phyloP scores from a whole-genome alignment of 2,888 invertebrate species.

The Nymphalis urticae region DNA sequence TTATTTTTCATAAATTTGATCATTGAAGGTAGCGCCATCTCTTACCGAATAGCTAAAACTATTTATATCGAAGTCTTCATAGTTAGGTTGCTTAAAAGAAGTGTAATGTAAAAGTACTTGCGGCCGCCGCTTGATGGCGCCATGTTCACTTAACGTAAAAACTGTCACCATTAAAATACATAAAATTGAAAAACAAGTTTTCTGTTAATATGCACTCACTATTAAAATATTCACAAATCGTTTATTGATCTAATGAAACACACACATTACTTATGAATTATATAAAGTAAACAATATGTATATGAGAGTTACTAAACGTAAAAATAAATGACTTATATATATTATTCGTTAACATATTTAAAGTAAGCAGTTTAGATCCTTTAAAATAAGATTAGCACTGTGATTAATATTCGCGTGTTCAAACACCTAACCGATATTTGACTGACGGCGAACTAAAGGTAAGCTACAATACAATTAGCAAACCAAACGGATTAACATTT shows the following conservation, averaged over 20 bases:
- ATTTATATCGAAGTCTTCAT: conserved; percentile 45
- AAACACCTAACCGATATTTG: conserved; percentile 53
- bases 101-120: conserved; percentile 73
- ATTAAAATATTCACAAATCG: conserved; percentile 10
- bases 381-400: conserved; percentile 7
- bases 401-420: conserved; percentile 27
- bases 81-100: conserved; percentile 57
- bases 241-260: conserved; percentile 14
- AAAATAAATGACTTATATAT: not conserved
- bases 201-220: conserved; percentile 24
- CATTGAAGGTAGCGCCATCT: conserved; percentile 64
- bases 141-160: conserved; percentile 82
- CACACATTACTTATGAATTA: conserved; percentile 16
- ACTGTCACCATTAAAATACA: conserved; percentile 85
- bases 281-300: not conserved
- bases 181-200: conserved; percentile 53
- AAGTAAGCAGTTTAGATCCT: not conserved
- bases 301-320: not conserved
- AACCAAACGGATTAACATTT: conserved; percentile 74
- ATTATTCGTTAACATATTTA: conserved; percentile 17
- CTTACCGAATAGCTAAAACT: conserved; percentile 74
- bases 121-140: conserved; percentile 82
- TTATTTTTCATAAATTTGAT: no score
- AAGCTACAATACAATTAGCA: conserved; percentile 69
- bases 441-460: conserved; percentile 75